These are phyloP conservation scores for Callyntrura guangdongensis DNA, from an alignment of 2,888 invertebrate species.

Conservation along the genomic window DNA sequence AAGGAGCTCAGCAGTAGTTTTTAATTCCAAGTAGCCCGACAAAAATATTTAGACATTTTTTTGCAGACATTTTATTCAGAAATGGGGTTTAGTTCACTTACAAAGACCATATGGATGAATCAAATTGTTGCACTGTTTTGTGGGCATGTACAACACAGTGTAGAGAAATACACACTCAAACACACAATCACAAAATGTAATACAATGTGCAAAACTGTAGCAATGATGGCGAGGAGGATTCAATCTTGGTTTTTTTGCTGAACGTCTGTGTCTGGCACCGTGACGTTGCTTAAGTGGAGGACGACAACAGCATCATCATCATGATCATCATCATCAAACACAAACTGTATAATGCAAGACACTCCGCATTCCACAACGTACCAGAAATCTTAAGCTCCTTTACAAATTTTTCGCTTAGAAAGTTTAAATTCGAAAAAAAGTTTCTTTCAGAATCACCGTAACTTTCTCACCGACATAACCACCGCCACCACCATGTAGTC, in stretches of 20 bases:
- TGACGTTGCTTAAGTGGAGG: conserved; percentile 34
- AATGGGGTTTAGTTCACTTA: conserved; percentile 24
- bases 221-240: conserved; percentile 56
- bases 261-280: conserved; percentile 35
- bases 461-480: too few relatives aligned
- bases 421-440: background rate
- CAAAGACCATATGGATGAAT: conserved; percentile 49
- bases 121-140: background rate
- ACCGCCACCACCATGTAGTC: too few relatives aligned
- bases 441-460: background rate
- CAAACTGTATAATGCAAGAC: background rate
- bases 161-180: background rate
- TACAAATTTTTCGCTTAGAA: background rate
- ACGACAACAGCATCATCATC: conserved; percentile 36
- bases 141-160: background rate
- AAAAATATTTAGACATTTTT: background rate
- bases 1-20: background rate
- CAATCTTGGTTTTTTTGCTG: conserved; percentile 50
- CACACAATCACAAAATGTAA: conserved; percentile 47
- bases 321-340: background rate
- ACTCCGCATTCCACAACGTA: background rate
- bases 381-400: background rate
- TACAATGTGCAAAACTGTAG: conserved; percentile 45
- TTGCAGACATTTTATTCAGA: background rate
- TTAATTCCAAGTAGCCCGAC: background rate